Evolutionary conservation across 2,888 invertebrate genomes (phyloP), one percentile per base, ranked within the genome.

Genomic region (Dysmachus trigonus): DNA sequence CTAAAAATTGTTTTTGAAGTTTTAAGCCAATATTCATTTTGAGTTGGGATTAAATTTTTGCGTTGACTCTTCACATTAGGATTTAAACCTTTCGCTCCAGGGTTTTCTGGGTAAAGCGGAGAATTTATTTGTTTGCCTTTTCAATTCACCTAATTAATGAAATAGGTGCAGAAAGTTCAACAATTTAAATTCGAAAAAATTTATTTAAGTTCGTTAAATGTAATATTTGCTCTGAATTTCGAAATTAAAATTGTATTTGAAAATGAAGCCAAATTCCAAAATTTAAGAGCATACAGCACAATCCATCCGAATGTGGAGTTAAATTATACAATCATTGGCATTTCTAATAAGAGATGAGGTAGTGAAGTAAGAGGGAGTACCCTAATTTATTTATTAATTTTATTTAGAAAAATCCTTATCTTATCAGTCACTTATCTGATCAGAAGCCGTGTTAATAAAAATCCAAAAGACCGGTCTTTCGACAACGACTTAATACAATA

Each of bases 11-110:
- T 82, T 82, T 82, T 62, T 18, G 47, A 77, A 47, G 27, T 47
- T 47, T 51, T 33, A 10, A 62, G 62, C 35, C 81, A 82, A 82
- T 82, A 62, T 82, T 82, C 53, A 82, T 33, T 82, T 77, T 77
- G 41, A 47, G 47, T 30, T 27, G 15, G 81, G 8, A 18, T 82
- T 82, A 30, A 62, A 82, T 62, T 82, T 35, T 82, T 35, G 7
- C 22, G 62, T 62, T 82, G 62, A 62, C 62, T 33, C 13, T 33
- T 62, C 35, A 31, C 53, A 82, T 82, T 82, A 62, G 81, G 62
- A 82, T 53, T 82, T 62, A 62, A 22, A 22, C 31, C 15, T 13
- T 33, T 74, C 30, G 33, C 31, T 18, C 15, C 18, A 31, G 22
- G 74, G 33, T 33, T 10, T 18, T 74, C 74, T 18, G 22, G 62